Conservation (phyloP, 2,113 vertebrate genomes). For the Etia nguti region DNA sequence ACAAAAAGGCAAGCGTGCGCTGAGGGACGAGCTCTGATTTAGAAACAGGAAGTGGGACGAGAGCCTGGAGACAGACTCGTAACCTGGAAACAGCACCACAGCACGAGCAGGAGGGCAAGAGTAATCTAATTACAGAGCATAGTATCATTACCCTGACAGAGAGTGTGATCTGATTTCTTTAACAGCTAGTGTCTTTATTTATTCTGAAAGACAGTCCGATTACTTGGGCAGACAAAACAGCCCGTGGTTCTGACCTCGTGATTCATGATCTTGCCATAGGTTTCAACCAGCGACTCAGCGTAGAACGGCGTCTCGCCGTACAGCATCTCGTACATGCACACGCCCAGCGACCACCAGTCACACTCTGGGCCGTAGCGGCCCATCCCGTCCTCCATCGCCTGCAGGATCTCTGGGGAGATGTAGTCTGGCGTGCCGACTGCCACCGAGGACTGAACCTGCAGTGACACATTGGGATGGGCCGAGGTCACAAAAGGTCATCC, state of each 20-base stretch:
- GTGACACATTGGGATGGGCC: background rate
- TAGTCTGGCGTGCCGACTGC: slow-evolving; percentile 97
- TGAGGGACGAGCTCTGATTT: slow-evolving; percentile 22
- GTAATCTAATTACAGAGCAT: background rate
- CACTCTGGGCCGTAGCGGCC: slow-evolving; percentile 94
- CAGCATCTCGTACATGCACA: slow-evolving; percentile 97
- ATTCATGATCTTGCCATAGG: slow-evolving; percentile 99
- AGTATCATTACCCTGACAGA: background rate
- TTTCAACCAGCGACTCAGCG: slow-evolving; percentile 92
- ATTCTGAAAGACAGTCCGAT: background rate
- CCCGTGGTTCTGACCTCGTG: slow-evolving; percentile 78
- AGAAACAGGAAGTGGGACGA: slow-evolving; percentile 45
- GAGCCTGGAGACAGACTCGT: slow-evolving; percentile 37
- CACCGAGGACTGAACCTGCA: slow-evolving; percentile 92
- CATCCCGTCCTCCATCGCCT: slow-evolving; percentile 98
- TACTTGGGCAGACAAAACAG: background rate
- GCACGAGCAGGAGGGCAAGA: background rate
- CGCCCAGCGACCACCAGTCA: slow-evolving; percentile 97
- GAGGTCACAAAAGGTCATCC: background rate
- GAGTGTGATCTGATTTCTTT: background rate
- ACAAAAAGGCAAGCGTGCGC: background rate
- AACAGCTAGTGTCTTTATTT: background rate
- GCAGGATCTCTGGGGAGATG: slow-evolving; percentile 96
- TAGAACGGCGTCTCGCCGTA: slow-evolving; percentile 96
- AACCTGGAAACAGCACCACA: slow-evolving; percentile 21